Conservation (phyloP, 2,888 invertebrate species). For the Archips xylosteana region DNA sequence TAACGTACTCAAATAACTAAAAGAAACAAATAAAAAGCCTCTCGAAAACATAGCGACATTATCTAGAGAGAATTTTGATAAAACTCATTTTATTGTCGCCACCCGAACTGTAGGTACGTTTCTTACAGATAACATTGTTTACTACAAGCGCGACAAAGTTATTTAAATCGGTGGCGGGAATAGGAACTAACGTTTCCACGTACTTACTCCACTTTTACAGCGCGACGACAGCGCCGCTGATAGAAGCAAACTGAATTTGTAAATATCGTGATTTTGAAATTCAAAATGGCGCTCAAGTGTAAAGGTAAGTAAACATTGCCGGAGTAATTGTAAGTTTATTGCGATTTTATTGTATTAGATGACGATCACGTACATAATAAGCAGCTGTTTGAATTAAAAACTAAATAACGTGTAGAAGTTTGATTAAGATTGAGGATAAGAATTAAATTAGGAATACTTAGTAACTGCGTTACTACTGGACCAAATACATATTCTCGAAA, state of each 20-base stretch:
- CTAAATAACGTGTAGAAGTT: neutral
- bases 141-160: conserved; percentile 15
- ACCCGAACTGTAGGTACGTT: conserved; percentile 23
- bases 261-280: conserved; percentile 8
- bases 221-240: conserved; percentile 10
- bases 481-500: neutral
- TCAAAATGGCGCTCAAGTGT: conserved; percentile 40
- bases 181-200: conserved; percentile 3
- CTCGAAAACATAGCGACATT: conserved; percentile 13
- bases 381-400: neutral
- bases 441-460: no score
- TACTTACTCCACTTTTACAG: neutral
- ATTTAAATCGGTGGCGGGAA: conserved; percentile 11
- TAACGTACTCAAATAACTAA: conserved; percentile 10
- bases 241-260: neutral
- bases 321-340: neutral
- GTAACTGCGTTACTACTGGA: neutral
- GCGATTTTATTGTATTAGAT: neutral
- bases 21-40: conserved; percentile 28
- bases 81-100: conserved; percentile 30
- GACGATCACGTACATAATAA: neutral
- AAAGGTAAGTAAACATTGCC: conserved; percentile 26
- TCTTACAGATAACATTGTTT: conserved; percentile 28
- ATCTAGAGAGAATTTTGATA: conserved; percentile 30
- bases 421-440: neutral